Base-by-base conservation (phyloP, 92 coral and sea anemone species). In the Phenganax marumi region DNA sequence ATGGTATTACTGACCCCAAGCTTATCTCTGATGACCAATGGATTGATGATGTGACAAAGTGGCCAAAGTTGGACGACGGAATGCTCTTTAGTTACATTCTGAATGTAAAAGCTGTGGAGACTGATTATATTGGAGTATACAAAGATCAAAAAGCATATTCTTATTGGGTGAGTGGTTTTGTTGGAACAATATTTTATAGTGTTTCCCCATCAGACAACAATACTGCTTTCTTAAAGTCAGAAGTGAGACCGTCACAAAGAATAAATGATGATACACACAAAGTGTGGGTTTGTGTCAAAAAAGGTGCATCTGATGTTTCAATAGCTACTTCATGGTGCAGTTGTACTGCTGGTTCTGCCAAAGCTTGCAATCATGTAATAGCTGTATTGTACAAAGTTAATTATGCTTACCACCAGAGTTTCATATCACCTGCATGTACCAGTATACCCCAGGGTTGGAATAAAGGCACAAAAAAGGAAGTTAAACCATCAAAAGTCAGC, bases 211-310 rank as follows among this genome's bases (percentile, higher is more conserved):
- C 52, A 23, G 39, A 82, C 65, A 50, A 61, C 70, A 53, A 52
- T 16, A 54, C 24, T 50, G 13, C 16, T 21, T 81, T 81, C 57
- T 66, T 69, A 10, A 70, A 81, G 52, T 60, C 78, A 46, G 17
- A 54, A 17, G 91, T 86, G 17, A 51, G 82, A 18, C 90, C 87
- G 43, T 88, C 90, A n/a, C 87, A 88, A 19, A 78, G 84, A 64
- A 14, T 78, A 14, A 33, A 81, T 22, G 89, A 88, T 78, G 91
- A 88, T 86, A 88, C 89, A n/a, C 89, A n/a, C n/a, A n/a, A n/a
- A n/a, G n/a, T n/a, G n/a, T 88, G 91, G 89, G 72, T 88, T 12
- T 83, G 88, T 84, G 46, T 68, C 18, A 70, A 84, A 83, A 87
- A 84, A 39, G 39, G 63, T n/a, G n/a, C n/a, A 9, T 70, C 65